Percentiles rank a stretch among this genome's conserved stretches.
Conservation (phyloP, 2,113 vertebrate genomes). For the Zapornia atra region DNA sequence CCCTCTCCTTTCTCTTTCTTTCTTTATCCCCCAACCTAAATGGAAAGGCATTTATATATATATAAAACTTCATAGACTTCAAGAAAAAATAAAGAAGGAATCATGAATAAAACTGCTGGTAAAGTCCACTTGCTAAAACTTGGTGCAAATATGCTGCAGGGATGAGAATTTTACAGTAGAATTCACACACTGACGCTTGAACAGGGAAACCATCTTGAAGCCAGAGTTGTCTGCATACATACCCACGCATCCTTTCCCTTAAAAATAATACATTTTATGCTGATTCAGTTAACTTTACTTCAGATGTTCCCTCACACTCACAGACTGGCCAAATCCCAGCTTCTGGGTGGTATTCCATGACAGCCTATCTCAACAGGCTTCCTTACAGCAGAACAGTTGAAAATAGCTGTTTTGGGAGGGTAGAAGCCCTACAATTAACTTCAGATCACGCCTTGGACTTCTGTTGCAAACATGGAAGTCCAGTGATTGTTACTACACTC, state of each 20-base stretch:
- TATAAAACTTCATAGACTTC: neutral
- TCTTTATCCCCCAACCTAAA: neutral
- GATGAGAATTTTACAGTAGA: neutral
- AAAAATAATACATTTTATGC: rapidly evolving
- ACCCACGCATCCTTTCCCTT: neutral
- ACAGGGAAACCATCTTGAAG: neutral
- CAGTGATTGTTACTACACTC: neutral
- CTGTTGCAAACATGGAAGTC: neutral
- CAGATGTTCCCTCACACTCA: neutral
- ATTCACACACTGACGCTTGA: neutral
- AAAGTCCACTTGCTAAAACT: neutral
- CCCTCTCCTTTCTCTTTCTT: neutral
- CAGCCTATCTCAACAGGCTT: neutral
- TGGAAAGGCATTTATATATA: neutral
- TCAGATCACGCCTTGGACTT: neutral
- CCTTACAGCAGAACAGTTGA: neutral
- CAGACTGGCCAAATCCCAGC: neutral
- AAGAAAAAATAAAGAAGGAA: neutral
- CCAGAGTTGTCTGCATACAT: neutral
- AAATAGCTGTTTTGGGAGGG: neutral
- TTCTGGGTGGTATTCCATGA: neutral
- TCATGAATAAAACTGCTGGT: neutral
- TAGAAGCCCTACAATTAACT: neutral
- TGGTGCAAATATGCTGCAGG: neutral
- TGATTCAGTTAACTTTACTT: neutral